Evolutionary conservation across 1,140 invertebrate genomes (phyloP).

Genomic region (Nixonia krombeini): DNA sequence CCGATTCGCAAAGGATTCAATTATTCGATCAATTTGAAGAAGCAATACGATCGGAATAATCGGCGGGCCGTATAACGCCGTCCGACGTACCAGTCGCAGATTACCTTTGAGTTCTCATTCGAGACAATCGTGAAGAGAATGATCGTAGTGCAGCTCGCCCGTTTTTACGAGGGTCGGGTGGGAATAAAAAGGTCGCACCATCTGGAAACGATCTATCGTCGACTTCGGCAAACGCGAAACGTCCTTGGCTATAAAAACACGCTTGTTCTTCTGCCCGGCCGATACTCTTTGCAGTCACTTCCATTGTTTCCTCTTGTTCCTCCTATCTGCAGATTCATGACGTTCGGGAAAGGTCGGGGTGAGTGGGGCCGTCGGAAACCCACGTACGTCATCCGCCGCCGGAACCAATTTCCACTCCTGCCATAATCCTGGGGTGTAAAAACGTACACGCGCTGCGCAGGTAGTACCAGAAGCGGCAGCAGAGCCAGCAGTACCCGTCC

Average conservation of each 20-base stretch:
- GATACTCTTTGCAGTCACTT: conserved; percentile 9
- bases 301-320: conserved; percentile 9
- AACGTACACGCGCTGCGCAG: conserved; percentile 7
- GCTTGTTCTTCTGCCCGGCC: conserved; percentile 5
- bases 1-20: conserved; percentile 1
- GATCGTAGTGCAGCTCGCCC: conserved; percentile 2
- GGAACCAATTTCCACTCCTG: conserved; percentile 31
- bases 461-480: too few relatives aligned
- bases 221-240: conserved; percentile 14
- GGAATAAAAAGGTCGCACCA: conserved; percentile 14
- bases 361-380: conserved; percentile 24
- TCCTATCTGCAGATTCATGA: conserved; percentile 22
- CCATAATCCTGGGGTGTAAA: conserved; percentile 24
- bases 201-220: conserved; percentile 17
- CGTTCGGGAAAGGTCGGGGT: conserved; percentile 15
- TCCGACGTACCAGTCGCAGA: background rate
- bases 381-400: conserved; percentile 17
- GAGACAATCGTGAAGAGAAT: conserved; percentile 7
- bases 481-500: too few relatives aligned
- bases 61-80: background rate
- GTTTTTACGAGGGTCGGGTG: conserved; percentile 10
- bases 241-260: conserved; percentile 14
- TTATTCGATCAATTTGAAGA: conserved; percentile 2
- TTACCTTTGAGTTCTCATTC: conserved; percentile 6
- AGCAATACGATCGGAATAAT: background rate